Base-by-base conservation (phyloP, 2,888 invertebrate species). In the Nebria brevicollis region DNA sequence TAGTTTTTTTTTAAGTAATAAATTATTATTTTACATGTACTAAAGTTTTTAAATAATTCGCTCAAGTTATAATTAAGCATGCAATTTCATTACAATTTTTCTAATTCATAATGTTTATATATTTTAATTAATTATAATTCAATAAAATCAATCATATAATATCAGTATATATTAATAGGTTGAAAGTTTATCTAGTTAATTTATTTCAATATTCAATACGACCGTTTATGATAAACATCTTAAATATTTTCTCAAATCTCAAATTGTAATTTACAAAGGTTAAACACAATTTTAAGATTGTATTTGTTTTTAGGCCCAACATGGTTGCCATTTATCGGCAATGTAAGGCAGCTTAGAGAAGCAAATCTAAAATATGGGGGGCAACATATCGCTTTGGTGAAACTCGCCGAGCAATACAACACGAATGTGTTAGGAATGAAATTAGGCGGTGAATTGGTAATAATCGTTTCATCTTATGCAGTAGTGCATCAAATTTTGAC, bases 361-460 rank as follows among this genome's bases (percentile, higher is more conserved):
- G 83, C 90, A 15, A 85, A 88, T 0, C 84, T 74, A 82, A 84
- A 86, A 43, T 85, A 88, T 26, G 91, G 91, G 1, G 91, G 91
- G 0, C 91, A 91, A 85, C 91, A 92, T 84, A 85, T 89, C 68
- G 91, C 91, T 0, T 88, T 92, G 5, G 86, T 87, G 41, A 86
- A 90, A 78, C 88, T 92, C 85, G 86, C 90, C 0, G 86, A 90
- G 82, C 82, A 87, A 34, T 92, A 90, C 84, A 89, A 91, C 0
- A 91, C 91, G 1, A 89, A 91, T 43, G 87, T 93, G 0, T 85
- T 93, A 1, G 93, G 93, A 0, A 84, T 93, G 2, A 92, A 91
- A 86, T 86, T 93, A 43, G 93, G 92, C 0, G 86, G 87, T 2
- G 90, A 91, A 74, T 87, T 89, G 8, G 89, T 92, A 0, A 89